Conservation (phyloP, 2,797 vertebrate species). For the Adelosebastes latens region DNA sequence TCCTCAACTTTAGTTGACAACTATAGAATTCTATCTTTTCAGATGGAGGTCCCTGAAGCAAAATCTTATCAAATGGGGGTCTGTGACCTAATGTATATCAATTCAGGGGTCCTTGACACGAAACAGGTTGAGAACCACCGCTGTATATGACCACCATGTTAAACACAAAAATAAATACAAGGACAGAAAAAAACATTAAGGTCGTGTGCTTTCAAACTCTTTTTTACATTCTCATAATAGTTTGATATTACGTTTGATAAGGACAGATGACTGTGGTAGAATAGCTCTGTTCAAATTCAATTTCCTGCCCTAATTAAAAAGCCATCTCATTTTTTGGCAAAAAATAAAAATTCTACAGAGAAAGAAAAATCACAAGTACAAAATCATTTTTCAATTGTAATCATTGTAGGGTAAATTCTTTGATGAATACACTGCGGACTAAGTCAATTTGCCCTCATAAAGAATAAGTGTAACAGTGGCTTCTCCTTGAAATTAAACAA, state of each 20-base stretch:
- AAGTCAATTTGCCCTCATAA: background rate
- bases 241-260: background rate
- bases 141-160: background rate
- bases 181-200: background rate
- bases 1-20: too few species aligned
- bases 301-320: background rate
- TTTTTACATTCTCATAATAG: background rate
- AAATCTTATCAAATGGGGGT: background rate
- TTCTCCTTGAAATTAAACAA: background rate
- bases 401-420: background rate
- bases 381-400: background rate
- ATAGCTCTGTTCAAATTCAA: background rate
- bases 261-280: background rate
- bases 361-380: background rate
- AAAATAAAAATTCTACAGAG: background rate
- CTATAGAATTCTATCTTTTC: too few species aligned
- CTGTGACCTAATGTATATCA: background rate
- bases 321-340: background rate
- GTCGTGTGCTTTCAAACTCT: background rate
- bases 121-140: background rate
- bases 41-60: background rate
- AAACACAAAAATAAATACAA: background rate
- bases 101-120: background rate
- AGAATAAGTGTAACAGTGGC: too few species aligned
- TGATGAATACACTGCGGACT: background rate